Evolutionary conservation across 1,140 invertebrate genomes (phyloP).

Genomic region (Apis dorsata): DNA sequence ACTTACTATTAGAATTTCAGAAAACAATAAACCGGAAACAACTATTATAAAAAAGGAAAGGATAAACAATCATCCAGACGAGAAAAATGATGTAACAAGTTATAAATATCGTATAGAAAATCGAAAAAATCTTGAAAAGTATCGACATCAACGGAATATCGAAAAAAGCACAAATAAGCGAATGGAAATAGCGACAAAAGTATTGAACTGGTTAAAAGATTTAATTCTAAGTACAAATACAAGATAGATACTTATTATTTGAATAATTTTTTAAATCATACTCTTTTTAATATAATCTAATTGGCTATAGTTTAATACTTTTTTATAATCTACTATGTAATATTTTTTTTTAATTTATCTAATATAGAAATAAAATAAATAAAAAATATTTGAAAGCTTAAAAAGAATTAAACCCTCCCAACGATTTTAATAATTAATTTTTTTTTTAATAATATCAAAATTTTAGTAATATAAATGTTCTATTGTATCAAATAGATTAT

Average conservation of each 20-base stretch:
- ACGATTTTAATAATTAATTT: not conserved
- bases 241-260: not conserved
- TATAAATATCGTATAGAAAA: not conserved
- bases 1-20: not conserved
- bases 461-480: not conserved
- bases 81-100: not conserved
- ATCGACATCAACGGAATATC: constrained; percentile 62
- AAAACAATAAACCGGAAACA: not conserved
- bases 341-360: not conserved
- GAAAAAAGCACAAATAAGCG: constrained; percentile 34
- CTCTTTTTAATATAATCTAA: not conserved
- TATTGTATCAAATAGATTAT: too few species aligned
- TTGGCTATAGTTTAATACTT: constrained; percentile 14
- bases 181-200: constrained; percentile 53
- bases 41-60: not conserved
- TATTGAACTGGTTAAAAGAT: constrained; percentile 65
- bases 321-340: not conserved
- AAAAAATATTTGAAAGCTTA: not conserved
- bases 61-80: not conserved
- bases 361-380: constrained; percentile 5
- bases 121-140: constrained; percentile 3
- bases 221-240: constrained; percentile 40
- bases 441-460: not conserved
- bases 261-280: not conserved
- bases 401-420: not conserved